Evolutionary conservation across 1,140 invertebrate species (phyloP), one percentile per base, ranked within the genome.

Genomic region (Agrypnia vestita): DNA sequence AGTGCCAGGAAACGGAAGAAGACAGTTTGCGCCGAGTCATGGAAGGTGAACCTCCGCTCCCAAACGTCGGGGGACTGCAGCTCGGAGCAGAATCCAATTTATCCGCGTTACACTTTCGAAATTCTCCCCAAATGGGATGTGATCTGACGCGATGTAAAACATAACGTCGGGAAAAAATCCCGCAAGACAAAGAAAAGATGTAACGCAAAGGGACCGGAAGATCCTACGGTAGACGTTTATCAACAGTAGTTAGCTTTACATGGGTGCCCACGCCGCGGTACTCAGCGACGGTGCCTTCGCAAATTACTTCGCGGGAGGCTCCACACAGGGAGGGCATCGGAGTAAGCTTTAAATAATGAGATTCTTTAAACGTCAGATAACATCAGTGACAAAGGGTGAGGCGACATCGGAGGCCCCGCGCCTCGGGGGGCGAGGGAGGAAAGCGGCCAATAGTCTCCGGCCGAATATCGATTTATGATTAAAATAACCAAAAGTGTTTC

Each of bases 311-410:
- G 75, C 19, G 62, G 62, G 17, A 47, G 53, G 44, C 44, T 62
- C 51, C 44, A n/a, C 21, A 13, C 44, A 47, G 76, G 0, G 76
- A 61, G 78, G 56, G 72, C 81, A 79, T 56, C 72, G 61, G 64
- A 79, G 77, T 82, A 73, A 79, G 82, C 76, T 80, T 83, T 80
- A 76, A 80, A 83, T 83, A 83, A 83, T 83, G 82, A 80, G 78
- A 82, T 83, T 83, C 79, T 72, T 82, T 77, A 78, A 79, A 79
- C 56, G 81, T 82, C 81, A 78, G 81, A 82, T 82, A 80, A 82
- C 74, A 82, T 82, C 78, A 76, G 81, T 79, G 78, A 80, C 80
- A 79, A 80, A 75, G 78, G 76, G 61, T 78, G 81, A 80, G 74
- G 74, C 49, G 10, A 15, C 19, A 19, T 10, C 8, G 35, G 61